Base-by-base conservation (phyloP, 2,797 vertebrate species). In the Thalassophryne amazonica region DNA sequence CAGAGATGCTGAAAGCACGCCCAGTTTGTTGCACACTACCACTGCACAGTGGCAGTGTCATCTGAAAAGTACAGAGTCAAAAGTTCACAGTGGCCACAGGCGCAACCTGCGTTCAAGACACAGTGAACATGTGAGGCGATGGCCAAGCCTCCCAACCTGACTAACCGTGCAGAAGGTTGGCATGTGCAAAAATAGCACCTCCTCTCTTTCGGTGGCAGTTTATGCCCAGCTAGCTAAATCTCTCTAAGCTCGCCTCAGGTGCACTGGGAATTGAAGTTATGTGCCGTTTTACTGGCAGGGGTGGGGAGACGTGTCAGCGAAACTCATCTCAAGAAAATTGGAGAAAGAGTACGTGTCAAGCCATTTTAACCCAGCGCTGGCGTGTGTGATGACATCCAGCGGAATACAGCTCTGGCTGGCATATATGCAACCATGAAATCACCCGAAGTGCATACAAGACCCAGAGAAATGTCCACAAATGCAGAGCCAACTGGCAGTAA, bases 151-250 rank as follows among this genome's bases (percentile, higher is more conserved):
- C 39, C 38, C 43, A 56, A 69, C 50, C 14, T 5, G 49, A 59
- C 73, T 52, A 61, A 56, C 76, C 64, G 23, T 16, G 47, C 31
- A 31, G 3, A 23, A 43, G 51, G n/a, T 27, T 67, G 64, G 39
- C 60, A 52, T 64, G 54, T 72, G 50, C 60, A 48, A 55, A 68
- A 81, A 76, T 60, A 76, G 47, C 32, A 46, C 34, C 35, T 65
- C 60, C 40, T 45, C 23, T 60, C 24, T 32, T 32, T 22, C 57
- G 43, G 53, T 54, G 55, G 54, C 60, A 73, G 52, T 17, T 45
- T 32, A 29, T 36, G 56, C 33, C 45, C 29, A 42, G 38, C 48
- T 34, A 53, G 63, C 50, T 56, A 71, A 52, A 64, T 53, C 63
- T 49, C 41, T 48, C 34, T 39, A 37, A 64, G 52, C 61, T 59